Evolutionary conservation across 2,797 vertebrate genomes (phyloP).

Genomic region (Spinibarbus caldwelli): DNA sequence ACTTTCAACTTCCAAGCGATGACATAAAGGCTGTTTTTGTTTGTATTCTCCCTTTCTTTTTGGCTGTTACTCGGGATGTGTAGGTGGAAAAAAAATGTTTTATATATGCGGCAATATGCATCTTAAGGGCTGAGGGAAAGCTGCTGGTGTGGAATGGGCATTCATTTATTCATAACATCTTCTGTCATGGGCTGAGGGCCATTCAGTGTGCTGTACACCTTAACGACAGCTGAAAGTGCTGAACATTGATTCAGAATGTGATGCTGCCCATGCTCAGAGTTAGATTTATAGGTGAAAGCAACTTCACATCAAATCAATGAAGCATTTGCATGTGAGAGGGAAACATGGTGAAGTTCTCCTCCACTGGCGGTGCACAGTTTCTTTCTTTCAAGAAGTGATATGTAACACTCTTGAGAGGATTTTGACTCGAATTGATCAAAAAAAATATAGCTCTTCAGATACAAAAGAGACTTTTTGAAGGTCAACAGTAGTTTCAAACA

Average conservation of each 20-base stretch:
- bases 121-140: constrained; percentile 78
- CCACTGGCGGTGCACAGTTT: neutral
- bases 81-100: constrained; percentile 69
- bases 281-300: constrained; percentile 10
- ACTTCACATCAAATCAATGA: constrained; percentile 38
- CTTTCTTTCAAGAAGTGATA: neutral
- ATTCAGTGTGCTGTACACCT: constrained; percentile 61
- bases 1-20: neutral
- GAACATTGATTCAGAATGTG: constrained; percentile 62
- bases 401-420: neutral
- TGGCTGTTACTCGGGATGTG: constrained; percentile 69
- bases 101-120: constrained; percentile 76
- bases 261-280: constrained; percentile 23
- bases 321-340: constrained; percentile 31
- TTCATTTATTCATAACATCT: constrained; percentile 81
- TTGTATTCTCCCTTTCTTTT: constrained; percentile 59
- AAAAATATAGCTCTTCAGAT: neutral
- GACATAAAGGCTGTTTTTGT: constrained; percentile 38
- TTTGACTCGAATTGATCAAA: neutral
- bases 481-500: neutral
- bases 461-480: neutral
- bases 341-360: neutral
- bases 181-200: constrained; percentile 73
- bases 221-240: constrained; percentile 78
- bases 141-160: constrained; percentile 69